Percentiles rank a stretch among this genome's conserved stretches.
Conservation (phyloP, 1,140 invertebrate genomes). For the Drosophila jambulina region DNA sequence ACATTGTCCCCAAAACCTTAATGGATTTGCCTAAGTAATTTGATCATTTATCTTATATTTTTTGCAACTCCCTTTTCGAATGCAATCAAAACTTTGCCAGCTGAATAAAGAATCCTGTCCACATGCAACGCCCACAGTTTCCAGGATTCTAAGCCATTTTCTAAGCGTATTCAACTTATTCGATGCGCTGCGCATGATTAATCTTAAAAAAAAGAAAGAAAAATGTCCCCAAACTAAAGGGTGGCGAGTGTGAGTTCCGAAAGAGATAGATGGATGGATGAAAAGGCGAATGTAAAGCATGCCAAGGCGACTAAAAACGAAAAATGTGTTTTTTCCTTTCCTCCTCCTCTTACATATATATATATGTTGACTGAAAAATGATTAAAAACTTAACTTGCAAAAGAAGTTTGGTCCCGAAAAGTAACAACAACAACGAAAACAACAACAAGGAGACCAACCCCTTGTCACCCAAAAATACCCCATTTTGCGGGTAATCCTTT, state of each 20-base stretch:
- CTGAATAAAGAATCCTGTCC: constrained; percentile 10
- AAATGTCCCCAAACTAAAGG: constrained; percentile 18
- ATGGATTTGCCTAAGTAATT: constrained; percentile 15
- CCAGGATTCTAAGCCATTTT: constrained; percentile 37
- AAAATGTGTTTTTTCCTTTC: constrained; percentile 47
- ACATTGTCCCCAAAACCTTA: background rate
- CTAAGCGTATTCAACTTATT: constrained; percentile 59
- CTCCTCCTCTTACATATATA: background rate
- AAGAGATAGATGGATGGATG: constrained; percentile 43
- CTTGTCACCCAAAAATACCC: constrained; percentile 22
- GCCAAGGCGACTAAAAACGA: constrained; percentile 48
- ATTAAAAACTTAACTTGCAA: constrained; percentile 77
- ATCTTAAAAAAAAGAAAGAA: constrained; percentile 42
- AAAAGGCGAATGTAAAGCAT: constrained; percentile 39
- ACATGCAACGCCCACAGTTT: constrained; percentile 32
- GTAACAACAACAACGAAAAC: constrained; percentile 12
- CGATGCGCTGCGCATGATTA: constrained; percentile 67
- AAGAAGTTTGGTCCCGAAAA: constrained; percentile 56
- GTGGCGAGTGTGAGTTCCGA: constrained; percentile 18
- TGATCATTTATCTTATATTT: constrained; percentile 36
- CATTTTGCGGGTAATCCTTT: constrained; percentile 68
- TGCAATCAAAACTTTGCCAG: constrained; percentile 24
- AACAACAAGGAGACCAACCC: background rate
- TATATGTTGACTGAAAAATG: constrained; percentile 70
- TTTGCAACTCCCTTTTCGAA: constrained; percentile 2